A percentile compares a stretch with the other conserved stretches of the same genome.
These are phyloP conservation scores for Pocillopora verrucosa DNA, from an alignment of 64 coral and sea anemone genomes.

Conservation along the genomic window DNA sequence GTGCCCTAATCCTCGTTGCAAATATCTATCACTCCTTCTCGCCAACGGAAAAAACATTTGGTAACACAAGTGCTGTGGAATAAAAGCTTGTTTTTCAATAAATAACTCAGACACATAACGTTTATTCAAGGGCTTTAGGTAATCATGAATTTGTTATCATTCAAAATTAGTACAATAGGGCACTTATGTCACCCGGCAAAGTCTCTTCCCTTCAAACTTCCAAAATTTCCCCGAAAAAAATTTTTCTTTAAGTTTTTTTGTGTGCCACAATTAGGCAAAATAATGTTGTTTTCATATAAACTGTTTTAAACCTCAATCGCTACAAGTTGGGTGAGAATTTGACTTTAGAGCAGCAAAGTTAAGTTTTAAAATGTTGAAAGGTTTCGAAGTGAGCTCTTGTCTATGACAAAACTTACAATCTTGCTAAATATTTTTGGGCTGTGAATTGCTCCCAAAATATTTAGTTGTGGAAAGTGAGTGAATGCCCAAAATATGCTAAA, in stretches of 20 bases:
- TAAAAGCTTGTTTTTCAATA: background rate
- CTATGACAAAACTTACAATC: background rate
- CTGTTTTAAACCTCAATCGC: background rate
- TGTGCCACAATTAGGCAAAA: background rate
- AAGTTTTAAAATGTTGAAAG: no score
- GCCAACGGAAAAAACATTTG: background rate
- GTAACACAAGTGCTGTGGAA: background rate
- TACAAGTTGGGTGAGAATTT: no score
- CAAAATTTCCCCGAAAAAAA: background rate
- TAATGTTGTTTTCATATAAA: constrained; percentile 1
- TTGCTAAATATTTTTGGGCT: background rate
- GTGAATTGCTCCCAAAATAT: background rate
- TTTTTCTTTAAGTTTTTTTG: background rate
- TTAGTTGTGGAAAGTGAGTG: background rate
- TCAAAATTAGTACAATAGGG: background rate
- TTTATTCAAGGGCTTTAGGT: background rate
- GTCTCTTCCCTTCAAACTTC: background rate
- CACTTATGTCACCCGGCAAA: constrained; percentile 1
- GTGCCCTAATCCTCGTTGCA: background rate
- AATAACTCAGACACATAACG: background rate
- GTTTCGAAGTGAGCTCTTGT: background rate
- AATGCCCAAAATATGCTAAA: constrained; percentile 4
- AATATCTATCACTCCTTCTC: background rate
- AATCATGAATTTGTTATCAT: no score
- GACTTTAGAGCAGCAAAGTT: no score